Evolutionary conservation across 2,888 invertebrate species (phyloP), one percentile per base, ranked within the genome.

Genomic region (Sphaeridia pumilis): DNA sequence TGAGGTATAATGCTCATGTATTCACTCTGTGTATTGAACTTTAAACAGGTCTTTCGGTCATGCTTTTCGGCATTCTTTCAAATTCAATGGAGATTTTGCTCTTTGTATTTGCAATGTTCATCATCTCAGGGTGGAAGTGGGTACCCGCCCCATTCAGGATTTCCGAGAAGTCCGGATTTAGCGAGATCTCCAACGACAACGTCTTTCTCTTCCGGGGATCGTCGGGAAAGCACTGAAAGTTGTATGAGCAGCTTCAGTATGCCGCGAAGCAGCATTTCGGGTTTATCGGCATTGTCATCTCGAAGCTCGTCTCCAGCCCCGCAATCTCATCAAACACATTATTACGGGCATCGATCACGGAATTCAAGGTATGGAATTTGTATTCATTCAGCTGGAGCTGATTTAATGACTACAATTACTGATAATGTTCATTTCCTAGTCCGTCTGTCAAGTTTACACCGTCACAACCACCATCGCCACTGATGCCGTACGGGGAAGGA

Each of bases 61-160:
- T 65, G 64, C 54, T 65, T 65, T 43, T 65, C 64, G 53, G 63
- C 64, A 46, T 65, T 65, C 53, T 65, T 65, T 46, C 64, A 65
- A 65, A 65, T 65, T 17, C 64, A 64, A 44, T 64, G 64, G 64
- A 57, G 64, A 26, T 64, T 64, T 46, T 64, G 64, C 50, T 58
- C 61, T 20, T 45, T 64, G 2, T 64, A 63, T 55, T 52, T 63
- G 47, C 60, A 61, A 46, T 64, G 64, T 46, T 54, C 62, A 28
- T 63, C 62, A 7, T 62, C 62, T 34, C 56, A 58, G 56, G 55
- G n/a, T n/a, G n/a, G 56, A 47, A 35, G 27, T 24, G 42, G 31
- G 22, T 45, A 35, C 10, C 45, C 17, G 43, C 46, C 25, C 36
- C 47, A 34, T 34, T 51, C 42, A 5, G 48, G 47, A 43, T 59